These are phyloP conservation scores for Lynx canadensis DNA, from an alignment of 2,113 vertebrate genomes.

Conservation along the genomic window DNA sequence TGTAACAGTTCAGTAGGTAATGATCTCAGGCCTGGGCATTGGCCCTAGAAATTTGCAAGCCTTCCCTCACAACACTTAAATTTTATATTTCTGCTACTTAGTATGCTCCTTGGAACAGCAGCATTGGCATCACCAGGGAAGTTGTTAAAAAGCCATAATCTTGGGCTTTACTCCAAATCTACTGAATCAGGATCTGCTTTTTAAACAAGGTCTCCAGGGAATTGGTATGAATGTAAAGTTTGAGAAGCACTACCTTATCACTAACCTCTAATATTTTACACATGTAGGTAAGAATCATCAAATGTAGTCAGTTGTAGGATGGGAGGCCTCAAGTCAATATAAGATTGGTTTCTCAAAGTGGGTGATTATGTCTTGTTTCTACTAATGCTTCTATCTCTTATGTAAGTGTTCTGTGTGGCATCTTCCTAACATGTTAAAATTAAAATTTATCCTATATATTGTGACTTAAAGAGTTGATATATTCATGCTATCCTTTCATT, in stretches of 20 bases:
- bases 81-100: not conserved
- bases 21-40: not conserved
- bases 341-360: slow-evolving; percentile 1
- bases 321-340: not conserved
- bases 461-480: not conserved
- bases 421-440: not conserved
- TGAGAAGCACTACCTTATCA: not conserved
- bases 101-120: not conserved
- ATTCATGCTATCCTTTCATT: not conserved
- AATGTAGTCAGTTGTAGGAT: not conserved
- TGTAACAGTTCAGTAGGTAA: not conserved
- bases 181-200: not conserved
- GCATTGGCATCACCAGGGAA: not conserved
- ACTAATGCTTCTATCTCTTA: not conserved
- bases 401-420: not conserved
- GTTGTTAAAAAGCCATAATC: not conserved
- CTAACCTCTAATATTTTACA: not conserved
- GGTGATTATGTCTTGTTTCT: not conserved
- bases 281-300: not conserved
- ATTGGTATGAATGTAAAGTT: not conserved
- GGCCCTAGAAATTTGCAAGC: not conserved
- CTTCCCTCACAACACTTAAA: not conserved
- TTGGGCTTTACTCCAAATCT: not conserved
- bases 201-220: not conserved
- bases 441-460: not conserved